A percentile compares a stretch with the other conserved stretches of the same genome.
Conservation (phyloP, 35 echinoderm and acorn worm genomes). For the Lytechinus pictus region DNA sequence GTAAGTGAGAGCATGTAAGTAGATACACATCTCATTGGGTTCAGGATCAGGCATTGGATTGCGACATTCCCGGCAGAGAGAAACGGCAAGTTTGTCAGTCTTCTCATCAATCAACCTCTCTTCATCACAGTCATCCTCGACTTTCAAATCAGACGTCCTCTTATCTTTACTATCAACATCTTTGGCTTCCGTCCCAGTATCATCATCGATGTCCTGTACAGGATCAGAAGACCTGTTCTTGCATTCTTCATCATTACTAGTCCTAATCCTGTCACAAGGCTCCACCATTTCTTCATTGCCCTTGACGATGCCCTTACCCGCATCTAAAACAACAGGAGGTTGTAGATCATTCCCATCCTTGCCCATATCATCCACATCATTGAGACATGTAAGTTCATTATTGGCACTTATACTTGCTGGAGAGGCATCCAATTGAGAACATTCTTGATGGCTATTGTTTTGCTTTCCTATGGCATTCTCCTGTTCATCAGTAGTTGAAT, state of each 20-base stretch:
- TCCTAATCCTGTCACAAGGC: not conserved
- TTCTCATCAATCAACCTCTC: slow-evolving; percentile 55
- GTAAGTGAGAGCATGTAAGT: slow-evolving; percentile 91
- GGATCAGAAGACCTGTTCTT: not conserved
- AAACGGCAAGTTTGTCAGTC: slow-evolving; percentile 53
- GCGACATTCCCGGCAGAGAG: slow-evolving; percentile 82
- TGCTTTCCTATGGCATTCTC: not conserved
- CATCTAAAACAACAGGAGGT: not conserved
- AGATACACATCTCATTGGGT: slow-evolving; percentile 84
- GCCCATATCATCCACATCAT: not conserved
- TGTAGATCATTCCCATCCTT: not conserved
- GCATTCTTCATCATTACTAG: not conserved
- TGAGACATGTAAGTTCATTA: not conserved
- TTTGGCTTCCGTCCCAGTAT: not conserved
- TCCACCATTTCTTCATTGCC: not conserved
- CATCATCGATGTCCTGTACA: not conserved
- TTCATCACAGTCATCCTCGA: slow-evolving; percentile 44
- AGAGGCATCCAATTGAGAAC: not conserved
- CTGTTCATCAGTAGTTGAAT: not conserved
- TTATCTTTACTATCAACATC: not conserved
- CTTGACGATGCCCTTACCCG: not conserved
- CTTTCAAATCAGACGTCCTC: not conserved
- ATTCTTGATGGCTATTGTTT: not conserved
- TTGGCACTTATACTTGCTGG: not conserved
- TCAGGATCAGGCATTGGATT: slow-evolving; percentile 72